Evolutionary conservation across 2,113 vertebrate genomes (phyloP).

Genomic region (Trichechus manatus): DNA sequence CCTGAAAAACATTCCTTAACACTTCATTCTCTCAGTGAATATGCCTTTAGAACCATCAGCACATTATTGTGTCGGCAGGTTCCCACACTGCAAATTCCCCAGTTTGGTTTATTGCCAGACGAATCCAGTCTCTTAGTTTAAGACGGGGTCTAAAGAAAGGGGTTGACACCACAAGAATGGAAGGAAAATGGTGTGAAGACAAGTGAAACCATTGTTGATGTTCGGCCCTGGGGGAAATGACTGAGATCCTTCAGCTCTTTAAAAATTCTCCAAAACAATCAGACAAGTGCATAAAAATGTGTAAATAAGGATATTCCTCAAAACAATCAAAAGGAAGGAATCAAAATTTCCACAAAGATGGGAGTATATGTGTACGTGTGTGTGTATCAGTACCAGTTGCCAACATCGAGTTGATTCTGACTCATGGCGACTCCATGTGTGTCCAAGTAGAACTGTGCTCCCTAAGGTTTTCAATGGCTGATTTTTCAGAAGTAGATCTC

Average conservation of each 20-base stretch:
- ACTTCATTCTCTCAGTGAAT: not conserved
- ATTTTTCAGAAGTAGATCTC: too few species aligned
- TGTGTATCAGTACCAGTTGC: not conserved
- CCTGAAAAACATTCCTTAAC: not conserved
- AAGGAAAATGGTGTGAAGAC: not conserved
- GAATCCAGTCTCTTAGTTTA: not conserved
- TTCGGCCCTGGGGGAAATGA: not conserved
- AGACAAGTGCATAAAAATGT: not conserved
- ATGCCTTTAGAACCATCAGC: too few species aligned
- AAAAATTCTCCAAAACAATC: not conserved
- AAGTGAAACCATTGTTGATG: not conserved
- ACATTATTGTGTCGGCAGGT: too few species aligned
- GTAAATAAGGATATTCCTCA: not conserved
- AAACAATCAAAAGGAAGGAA: not conserved
- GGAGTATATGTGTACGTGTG: not conserved
- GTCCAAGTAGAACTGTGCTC: too few species aligned
- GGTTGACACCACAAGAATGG: accelerated
- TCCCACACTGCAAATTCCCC: not conserved
- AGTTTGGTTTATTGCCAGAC: not conserved
- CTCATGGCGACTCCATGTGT: too few species aligned
- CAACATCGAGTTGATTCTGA: too few species aligned
- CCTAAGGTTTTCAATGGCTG: too few species aligned
- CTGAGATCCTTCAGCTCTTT: not conserved
- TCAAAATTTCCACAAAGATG: not conserved
- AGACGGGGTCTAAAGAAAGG: not conserved